Conservation (phyloP, 2,888 invertebrate species). For the Escarpia spicata region DNA sequence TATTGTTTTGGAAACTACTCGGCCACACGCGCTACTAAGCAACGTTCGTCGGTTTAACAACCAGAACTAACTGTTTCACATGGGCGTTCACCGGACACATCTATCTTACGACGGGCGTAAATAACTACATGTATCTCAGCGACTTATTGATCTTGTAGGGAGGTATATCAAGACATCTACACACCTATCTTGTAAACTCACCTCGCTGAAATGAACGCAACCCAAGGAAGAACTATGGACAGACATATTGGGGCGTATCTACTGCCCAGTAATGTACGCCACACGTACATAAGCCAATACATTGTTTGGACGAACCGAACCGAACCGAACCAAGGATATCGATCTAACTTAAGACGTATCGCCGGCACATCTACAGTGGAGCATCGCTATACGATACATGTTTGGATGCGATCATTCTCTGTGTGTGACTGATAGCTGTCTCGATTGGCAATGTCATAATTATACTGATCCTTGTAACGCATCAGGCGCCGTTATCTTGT, state of each 20-base stretch:
- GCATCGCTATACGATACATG: background rate
- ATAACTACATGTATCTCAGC: background rate
- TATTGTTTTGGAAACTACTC: too few relatives aligned
- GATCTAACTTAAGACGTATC: background rate
- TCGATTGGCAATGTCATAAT: too few relatives aligned
- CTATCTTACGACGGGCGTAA: background rate
- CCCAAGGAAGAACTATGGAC: background rate
- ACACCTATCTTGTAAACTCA: background rate
- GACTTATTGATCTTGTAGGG: background rate
- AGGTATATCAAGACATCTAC: background rate
- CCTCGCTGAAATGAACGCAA: background rate
- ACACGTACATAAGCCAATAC: background rate
- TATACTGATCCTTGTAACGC: too few relatives aligned
- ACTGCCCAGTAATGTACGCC: background rate
- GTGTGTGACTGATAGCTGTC: too few relatives aligned
- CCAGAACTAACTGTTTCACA: background rate
- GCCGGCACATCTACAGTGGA: background rate
- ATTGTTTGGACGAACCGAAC: background rate
- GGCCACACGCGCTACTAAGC: too few relatives aligned
- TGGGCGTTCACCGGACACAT: background rate
- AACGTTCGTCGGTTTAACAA: background rate
- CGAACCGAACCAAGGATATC: background rate
- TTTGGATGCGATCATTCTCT: background rate
- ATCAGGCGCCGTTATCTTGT: too few relatives aligned
- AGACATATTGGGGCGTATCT: background rate